Evolutionary conservation across 2,113 vertebrate genomes (phyloP).

Genomic region (Lampris megalopsis): DNA sequence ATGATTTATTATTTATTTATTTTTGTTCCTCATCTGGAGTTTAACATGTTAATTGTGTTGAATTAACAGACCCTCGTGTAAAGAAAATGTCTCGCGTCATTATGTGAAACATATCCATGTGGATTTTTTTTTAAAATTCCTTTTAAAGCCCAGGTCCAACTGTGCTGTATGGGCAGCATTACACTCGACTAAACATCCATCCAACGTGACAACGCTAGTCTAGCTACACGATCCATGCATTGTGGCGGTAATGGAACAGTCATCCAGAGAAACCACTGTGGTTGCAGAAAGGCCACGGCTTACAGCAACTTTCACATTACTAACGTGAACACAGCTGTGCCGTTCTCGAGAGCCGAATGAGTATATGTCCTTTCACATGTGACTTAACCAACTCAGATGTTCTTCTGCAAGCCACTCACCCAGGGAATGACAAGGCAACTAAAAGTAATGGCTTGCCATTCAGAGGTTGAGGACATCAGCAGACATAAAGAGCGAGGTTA

Average conservation of each 20-base stretch:
- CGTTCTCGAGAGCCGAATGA: slow-evolving; percentile 66
- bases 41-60: slow-evolving; percentile 26
- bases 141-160: slow-evolving; percentile 45
- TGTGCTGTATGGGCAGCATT: slow-evolving; percentile 28
- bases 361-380: slow-evolving; percentile 70
- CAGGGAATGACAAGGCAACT: slow-evolving; percentile 28
- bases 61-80: slow-evolving; percentile 33
- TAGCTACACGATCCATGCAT: slow-evolving; percentile 35
- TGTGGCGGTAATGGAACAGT: slow-evolving; percentile 33
- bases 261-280: slow-evolving; percentile 36
- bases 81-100: background rate
- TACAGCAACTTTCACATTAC: slow-evolving; percentile 63
- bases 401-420: slow-evolving; percentile 34
- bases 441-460: background rate
- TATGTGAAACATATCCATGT: slow-evolving; percentile 18
- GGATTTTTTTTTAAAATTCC: slow-evolving; percentile 24
- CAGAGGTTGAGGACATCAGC: slow-evolving; percentile 29
- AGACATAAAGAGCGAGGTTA: slow-evolving; percentile 5
- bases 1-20: background rate
- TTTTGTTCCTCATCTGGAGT: background rate
- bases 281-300: slow-evolving; percentile 62
- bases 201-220: slow-evolving; percentile 40
- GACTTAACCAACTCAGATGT: slow-evolving; percentile 43
- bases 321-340: slow-evolving; percentile 54
- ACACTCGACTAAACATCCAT: slow-evolving; percentile 53